These are phyloP conservation scores for Cepaea nemoralis DNA, from an alignment of 1,140 invertebrate species.

Conservation along the genomic window DNA sequence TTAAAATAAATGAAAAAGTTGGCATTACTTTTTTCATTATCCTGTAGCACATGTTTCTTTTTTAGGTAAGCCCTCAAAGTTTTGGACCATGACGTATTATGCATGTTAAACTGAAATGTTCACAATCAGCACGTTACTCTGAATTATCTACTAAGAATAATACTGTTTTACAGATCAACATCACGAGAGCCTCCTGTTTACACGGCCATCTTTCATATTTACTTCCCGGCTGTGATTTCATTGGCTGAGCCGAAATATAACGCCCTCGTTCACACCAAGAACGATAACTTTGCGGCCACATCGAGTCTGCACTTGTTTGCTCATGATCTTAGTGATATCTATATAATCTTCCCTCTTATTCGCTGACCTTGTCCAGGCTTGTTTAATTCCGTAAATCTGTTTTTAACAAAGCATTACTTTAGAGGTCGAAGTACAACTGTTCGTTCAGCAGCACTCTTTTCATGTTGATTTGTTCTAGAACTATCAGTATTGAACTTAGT, in stretches of 20 bases:
- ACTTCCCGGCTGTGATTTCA: slow-evolving; percentile 52
- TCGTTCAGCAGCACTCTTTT: too few species aligned
- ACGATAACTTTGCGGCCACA: neutral
- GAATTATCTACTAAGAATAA: slow-evolving; percentile 49
- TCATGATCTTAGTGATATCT: neutral
- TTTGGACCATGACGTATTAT: neutral
- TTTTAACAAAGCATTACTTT: too few species aligned
- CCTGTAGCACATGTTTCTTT: neutral
- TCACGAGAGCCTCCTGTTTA: slow-evolving; percentile 50
- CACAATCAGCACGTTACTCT: neutral
- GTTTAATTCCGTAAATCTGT: too few species aligned
- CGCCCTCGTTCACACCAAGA: neutral
- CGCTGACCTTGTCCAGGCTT: neutral
- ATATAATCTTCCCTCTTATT: neutral
- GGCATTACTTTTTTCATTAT: neutral
- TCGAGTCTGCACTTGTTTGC: neutral
- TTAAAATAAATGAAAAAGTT: neutral
- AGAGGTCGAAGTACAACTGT: too few species aligned
- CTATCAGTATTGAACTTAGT: too few species aligned
- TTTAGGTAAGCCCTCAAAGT: neutral
- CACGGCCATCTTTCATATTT: slow-evolving; percentile 56
- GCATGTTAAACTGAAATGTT: neutral
- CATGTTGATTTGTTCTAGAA: too few species aligned
- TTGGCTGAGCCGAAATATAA: slow-evolving; percentile 43
- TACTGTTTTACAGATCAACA: too few species aligned